Conservation (phyloP, 1,140 invertebrate species). For the Drosophila jambulina region DNA sequence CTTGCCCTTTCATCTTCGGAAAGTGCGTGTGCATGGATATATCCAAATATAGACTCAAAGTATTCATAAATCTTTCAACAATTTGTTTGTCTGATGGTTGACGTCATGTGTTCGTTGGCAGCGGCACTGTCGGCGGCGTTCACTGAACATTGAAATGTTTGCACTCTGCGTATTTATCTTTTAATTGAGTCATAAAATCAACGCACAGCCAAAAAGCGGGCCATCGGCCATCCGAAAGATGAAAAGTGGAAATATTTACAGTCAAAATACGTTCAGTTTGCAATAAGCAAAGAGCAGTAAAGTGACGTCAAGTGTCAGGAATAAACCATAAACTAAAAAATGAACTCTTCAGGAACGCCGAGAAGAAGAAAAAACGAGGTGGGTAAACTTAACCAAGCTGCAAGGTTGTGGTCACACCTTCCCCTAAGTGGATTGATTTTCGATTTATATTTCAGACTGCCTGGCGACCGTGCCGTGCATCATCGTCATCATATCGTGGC, state of each 20-base stretch:
- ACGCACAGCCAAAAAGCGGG: slow-evolving; percentile 29
- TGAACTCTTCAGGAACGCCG: neutral
- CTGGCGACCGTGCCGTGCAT: slow-evolving; percentile 27
- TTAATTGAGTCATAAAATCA: slow-evolving; percentile 76
- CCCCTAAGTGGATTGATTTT: slow-evolving; percentile 31
- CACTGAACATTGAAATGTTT: slow-evolving; percentile 56
- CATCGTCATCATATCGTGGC: slow-evolving; percentile 20
- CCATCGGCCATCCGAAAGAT: slow-evolving; percentile 37
- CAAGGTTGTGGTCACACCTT: slow-evolving; percentile 39
- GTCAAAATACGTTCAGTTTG: slow-evolving; percentile 41
- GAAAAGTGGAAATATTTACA: slow-evolving; percentile 63
- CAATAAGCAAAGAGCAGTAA: slow-evolving; percentile 28
- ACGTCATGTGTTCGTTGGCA: slow-evolving; percentile 25
- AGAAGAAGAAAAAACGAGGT: neutral
- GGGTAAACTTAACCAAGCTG: slow-evolving; percentile 11
- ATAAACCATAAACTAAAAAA: slow-evolving; percentile 14
- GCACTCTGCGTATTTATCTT: slow-evolving; percentile 64
- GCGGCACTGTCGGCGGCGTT: slow-evolving; percentile 39
- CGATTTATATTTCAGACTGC: slow-evolving; percentile 31
- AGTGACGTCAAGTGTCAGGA: slow-evolving; percentile 21
- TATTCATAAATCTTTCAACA: slow-evolving; percentile 59
- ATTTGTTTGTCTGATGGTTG: slow-evolving; percentile 54
- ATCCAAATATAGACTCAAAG: slow-evolving; percentile 39
- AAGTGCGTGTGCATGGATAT: slow-evolving; percentile 18
- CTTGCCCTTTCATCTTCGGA: slow-evolving; percentile 50